Conservation (phyloP, 2,888 invertebrate species). For the Callyntrura sp. region DNA sequence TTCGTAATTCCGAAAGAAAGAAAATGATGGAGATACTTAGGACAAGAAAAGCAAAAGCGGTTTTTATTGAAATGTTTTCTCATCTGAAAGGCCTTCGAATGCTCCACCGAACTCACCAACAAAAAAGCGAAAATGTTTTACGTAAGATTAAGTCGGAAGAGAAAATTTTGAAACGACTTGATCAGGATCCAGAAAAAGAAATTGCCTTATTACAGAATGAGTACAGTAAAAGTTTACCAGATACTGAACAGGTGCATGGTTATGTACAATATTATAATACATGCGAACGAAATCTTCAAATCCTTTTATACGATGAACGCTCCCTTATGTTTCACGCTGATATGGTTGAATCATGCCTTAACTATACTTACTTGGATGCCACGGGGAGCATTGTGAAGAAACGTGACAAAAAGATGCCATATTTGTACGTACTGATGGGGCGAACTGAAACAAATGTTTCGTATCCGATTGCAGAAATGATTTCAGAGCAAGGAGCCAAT, state of each 20-base stretch:
- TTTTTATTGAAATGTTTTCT: not conserved
- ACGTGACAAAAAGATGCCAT: not conserved
- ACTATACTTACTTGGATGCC: not conserved
- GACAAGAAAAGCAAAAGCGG: not conserved
- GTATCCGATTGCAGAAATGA: not conserved
- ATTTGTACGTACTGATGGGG: not conserved
- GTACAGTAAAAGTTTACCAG: not conserved
- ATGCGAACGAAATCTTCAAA: not conserved
- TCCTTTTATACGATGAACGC: not conserved
- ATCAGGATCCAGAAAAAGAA: not conserved
- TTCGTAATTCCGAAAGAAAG: not conserved
- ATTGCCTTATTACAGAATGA: not conserved
- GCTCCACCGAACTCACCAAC: not conserved
- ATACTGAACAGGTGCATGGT: not conserved
- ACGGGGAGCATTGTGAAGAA: not conserved
- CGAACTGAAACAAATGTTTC: not conserved
- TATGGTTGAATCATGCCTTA: not conserved
- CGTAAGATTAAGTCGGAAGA: not conserved
- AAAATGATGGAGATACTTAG: not conserved
- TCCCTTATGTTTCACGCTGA: not conserved
- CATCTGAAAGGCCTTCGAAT: not conserved
- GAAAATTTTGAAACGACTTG: not conserved
- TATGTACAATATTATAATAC: slow-evolving; percentile 1
- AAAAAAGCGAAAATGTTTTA: not conserved
- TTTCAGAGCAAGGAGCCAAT: too few relatives aligned